Conservation (phyloP, 2,888 invertebrate genomes). For the Euzetes globulus region DNA sequence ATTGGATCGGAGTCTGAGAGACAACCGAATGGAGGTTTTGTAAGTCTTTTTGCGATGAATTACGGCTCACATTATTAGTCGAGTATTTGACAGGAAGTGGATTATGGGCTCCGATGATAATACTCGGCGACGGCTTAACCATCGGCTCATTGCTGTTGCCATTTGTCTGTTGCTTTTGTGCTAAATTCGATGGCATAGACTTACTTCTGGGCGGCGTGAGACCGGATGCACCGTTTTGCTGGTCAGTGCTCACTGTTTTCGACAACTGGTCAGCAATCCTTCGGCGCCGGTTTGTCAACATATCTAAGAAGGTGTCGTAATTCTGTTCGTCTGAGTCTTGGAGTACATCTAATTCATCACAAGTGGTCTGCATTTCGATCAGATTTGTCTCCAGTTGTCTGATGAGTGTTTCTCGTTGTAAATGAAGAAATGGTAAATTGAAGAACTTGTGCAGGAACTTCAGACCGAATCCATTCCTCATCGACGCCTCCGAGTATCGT, state of each 20-base stretch:
- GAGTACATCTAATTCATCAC: constrained; percentile 51
- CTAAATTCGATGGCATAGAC: constrained; percentile 25
- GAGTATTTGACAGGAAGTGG: constrained; percentile 33
- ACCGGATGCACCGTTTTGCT: background rate
- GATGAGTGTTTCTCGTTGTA: constrained; percentile 74
- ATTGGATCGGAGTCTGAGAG: background rate
- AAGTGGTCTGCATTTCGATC: constrained; percentile 67
- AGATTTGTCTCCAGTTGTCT: constrained; percentile 76
- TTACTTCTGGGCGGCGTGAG: constrained; percentile 25
- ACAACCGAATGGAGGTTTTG: background rate
- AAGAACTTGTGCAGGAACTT: constrained; percentile 88
- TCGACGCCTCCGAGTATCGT: constrained; percentile 81
- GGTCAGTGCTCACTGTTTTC: background rate
- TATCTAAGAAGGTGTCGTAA: constrained; percentile 55
- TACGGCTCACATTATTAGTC: constrained; percentile 1
- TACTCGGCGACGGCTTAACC: constrained; percentile 34
- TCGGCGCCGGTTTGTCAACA: constrained; percentile 63
- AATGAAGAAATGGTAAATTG: constrained; percentile 81
- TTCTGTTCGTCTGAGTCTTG: constrained; percentile 52
- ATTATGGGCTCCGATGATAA: constrained; percentile 37
- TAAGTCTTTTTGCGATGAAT: constrained; percentile 13
- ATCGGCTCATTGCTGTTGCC: constrained; percentile 3
- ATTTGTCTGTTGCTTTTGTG: background rate
- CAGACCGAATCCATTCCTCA: constrained; percentile 91
- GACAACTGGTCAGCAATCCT: constrained; percentile 57